Evolutionary conservation across 2,113 vertebrate species (phyloP), one percentile per base, ranked within the genome.

Genomic region (Mustela nigripes): DNA sequence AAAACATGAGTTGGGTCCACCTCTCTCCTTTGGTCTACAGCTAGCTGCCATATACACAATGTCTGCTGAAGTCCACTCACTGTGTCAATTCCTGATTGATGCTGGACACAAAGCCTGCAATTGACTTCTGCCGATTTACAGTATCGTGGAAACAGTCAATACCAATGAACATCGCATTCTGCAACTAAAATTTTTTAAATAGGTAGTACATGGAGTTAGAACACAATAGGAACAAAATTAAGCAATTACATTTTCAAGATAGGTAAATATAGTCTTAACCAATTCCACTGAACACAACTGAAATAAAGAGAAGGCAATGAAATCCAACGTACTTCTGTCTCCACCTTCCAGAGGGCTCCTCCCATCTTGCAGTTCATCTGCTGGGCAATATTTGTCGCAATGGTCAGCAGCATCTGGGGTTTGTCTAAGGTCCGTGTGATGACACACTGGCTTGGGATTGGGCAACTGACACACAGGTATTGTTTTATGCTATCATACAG

Each of bases 301-400:
- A 31, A 73, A 74, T 7, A 53, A 84, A 67, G 56, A 80, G 16
- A 73, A 58, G 26, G 8, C 53, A 79, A 69, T 7, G 5, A 28
- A 89, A 67, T n/a, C 15, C 21, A 62, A 98, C 99, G 97, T 98
- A 99, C 99, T 0, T 99, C 99, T 42, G 99, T 99, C 60, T 99
- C 99, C 31, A 99, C 98, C 2, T 98, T 99, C 99, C 99, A 99
- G 50, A 99, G 99, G 18, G 99, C 99, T 95, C 99, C 99, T 85
- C 99, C 99, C 98, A 99, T 99, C 98, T 99, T 99, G 96, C 99
- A 99, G 76, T 99, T 99, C 98, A 99, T 99, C 97, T 99, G 99
- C 80, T 99, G 97, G 15, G 98, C 99, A 26, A 99, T 99, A 98
- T 99, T 99, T 26, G 99, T 99, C 8, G 98, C 98, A 22, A 99